Evolutionary conservation across 1,140 invertebrate species (phyloP), one percentile per base, ranked within the genome.

Genomic region (Psix sp.): DNA sequence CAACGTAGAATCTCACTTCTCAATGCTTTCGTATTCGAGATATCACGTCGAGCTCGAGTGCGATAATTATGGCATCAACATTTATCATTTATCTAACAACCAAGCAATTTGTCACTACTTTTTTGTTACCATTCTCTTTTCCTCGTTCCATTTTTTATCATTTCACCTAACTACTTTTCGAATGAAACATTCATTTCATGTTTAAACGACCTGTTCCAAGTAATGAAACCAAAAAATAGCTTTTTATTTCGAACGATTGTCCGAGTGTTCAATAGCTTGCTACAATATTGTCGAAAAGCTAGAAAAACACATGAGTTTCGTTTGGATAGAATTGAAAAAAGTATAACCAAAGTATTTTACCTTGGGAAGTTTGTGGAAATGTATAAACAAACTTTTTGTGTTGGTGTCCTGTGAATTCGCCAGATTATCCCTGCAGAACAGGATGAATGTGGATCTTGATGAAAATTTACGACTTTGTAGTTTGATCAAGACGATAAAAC

Each of bases 391-490:
- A 70, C 48, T 70, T 70, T 17, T 33, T 40, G 18, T 49, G 18
- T 26, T 14, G 13, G 36, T 54, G n/a, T n/a, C n/a, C n/a, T n/a
- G n/a, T n/a, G 24, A 70, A 38, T 43, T 62, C 6, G 39, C 36
- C 17, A 49, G 57, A 71, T 46, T 62, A 71, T 24, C 42, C 20
- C 31, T 9, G 11, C 33, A 13, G 36, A 62, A 48, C 49, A 56
- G 56, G 21, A 71, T 71, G 49, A 56, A 62, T 62, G 43, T 14
- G 56, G 42, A 71, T 48, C 40, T 71, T 49, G 35, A 49, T 42
- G 56, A 62, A 71, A 71, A 62, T 71, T 71, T 71, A 71, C 49
- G 66, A 62, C 36, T 18, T 62, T 56, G 62, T 62, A 62, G 66
- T 71, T 71, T 71, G 66, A 70, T 60, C 56, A 48, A 59, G 36